phyloP scores from a whole-genome alignment of 2,888 invertebrate genomes.

The Parnassius glacialis region DNA sequence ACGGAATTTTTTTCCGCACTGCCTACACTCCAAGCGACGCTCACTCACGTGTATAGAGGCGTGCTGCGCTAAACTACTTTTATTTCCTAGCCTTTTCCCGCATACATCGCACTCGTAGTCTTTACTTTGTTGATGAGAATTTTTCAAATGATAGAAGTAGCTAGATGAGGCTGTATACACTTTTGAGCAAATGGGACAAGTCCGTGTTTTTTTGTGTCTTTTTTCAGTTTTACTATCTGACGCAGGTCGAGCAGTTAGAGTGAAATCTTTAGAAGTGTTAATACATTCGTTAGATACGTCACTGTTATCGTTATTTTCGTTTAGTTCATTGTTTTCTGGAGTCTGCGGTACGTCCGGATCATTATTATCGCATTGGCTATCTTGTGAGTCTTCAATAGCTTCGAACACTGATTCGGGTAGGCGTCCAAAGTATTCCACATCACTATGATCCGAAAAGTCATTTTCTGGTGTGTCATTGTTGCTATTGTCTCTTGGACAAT shows the following conservation, averaged over 20 bases:
- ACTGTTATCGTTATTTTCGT: conserved; percentile 9
- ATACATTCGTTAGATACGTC: background rate
- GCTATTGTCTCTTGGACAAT: background rate
- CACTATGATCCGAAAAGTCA: conserved; percentile 55
- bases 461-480: conserved; percentile 28
- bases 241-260: background rate
- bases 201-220: conserved; percentile 47
- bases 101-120: conserved; percentile 74
- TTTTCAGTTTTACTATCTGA: conserved; percentile 11
- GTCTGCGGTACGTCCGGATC: conserved; percentile 2
- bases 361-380: conserved; percentile 31
- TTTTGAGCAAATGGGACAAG: conserved; percentile 73
- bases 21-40: conserved; percentile 60
- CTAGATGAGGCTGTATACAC: conserved; percentile 70
- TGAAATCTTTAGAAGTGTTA: conserved; percentile 1
- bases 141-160: conserved; percentile 76
- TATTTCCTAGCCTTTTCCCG: conserved; percentile 68
- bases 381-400: conserved; percentile 57
- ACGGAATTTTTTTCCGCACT: conserved; percentile 73
- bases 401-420: conserved; percentile 56
- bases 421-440: conserved; percentile 48
- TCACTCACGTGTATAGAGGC: conserved; percentile 66
- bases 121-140: conserved; percentile 65
- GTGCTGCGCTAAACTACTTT: conserved; percentile 67
- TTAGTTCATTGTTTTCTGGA: conserved; percentile 13